These are phyloP conservation scores for Heterotis niloticus DNA, from an alignment of 2,113 vertebrate species.

Conservation along the genomic window DNA sequence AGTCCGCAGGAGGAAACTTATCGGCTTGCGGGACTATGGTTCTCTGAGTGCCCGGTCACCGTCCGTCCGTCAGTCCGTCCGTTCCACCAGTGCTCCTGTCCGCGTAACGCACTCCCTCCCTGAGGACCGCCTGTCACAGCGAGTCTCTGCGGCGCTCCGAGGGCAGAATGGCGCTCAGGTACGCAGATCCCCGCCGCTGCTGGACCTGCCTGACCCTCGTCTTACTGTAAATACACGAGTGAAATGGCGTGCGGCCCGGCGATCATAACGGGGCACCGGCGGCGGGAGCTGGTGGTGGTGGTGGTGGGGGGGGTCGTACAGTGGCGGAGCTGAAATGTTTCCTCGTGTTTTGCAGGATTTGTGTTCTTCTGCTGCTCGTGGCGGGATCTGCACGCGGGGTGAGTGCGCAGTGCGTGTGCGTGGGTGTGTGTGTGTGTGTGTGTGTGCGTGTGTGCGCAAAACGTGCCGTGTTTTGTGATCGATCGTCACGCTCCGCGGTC, in stretches of 20 bases:
- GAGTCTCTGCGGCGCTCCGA: background rate
- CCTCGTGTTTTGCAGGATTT: conserved; percentile 2
- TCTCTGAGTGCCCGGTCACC: no score
- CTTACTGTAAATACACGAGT: background rate
- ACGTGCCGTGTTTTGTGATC: no score
- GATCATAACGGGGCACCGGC: background rate
- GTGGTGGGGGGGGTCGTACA: no score
- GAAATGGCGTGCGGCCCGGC: background rate
- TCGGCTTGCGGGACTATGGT: no score
- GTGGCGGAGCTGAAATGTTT: background rate
- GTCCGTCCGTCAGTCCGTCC: no score
- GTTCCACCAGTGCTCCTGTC: no score
- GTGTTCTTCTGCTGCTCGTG: background rate
- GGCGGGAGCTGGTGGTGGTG: no score
- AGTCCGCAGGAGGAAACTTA: no score
- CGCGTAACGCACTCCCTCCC: no score
- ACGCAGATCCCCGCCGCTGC: background rate
- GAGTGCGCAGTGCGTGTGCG: background rate
- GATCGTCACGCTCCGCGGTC: no score
- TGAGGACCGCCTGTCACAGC: background rate
- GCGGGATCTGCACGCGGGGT: conserved; percentile 13
- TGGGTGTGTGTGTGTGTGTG: no score
- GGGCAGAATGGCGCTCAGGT: conserved; percentile 13
- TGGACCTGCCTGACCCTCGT: background rate
- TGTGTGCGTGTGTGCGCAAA: no score